Evolutionary conservation across 2,888 invertebrate species (phyloP).

Genomic region (Cephus pulcher): DNA sequence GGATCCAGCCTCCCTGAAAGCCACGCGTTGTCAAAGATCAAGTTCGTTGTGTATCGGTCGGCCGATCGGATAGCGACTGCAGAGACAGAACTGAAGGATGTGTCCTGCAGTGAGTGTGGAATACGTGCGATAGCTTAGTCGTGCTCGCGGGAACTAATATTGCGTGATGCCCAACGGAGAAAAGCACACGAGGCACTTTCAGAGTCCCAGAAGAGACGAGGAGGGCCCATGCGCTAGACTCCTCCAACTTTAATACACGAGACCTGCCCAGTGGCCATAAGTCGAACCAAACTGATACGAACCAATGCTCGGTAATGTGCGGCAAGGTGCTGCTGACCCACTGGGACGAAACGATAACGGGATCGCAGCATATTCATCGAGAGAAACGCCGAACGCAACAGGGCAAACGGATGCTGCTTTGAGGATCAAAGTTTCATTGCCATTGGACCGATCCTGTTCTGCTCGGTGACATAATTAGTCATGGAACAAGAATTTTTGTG

Average conservation of each 20-base stretch:
- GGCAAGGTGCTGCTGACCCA: conserved; percentile 60
- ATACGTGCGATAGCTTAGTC: conserved; percentile 47
- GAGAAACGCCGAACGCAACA: background rate
- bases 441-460: background rate
- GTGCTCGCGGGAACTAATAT: conserved; percentile 59
- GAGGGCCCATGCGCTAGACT: background rate
- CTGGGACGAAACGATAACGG: conserved; percentile 62
- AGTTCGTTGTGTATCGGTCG: background rate
- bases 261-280: background rate
- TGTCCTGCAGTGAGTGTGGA: conserved; percentile 16
- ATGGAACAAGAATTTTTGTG: background rate
- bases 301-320: conserved; percentile 20
- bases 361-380: conserved; percentile 33
- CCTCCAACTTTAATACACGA: background rate
- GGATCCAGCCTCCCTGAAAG: background rate
- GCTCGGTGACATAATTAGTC: background rate
- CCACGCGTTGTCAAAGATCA: background rate
- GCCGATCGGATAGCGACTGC: background rate
- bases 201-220: conserved; percentile 28
- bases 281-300: background rate
- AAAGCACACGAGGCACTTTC: conserved; percentile 55
- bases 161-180: conserved; percentile 47
- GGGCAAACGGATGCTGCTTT: background rate
- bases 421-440: background rate
- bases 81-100: background rate